Evolutionary conservation across 2,797 vertebrate species (phyloP), one percentile per base, ranked within the genome.

Genomic region (Labeo calbasu): DNA sequence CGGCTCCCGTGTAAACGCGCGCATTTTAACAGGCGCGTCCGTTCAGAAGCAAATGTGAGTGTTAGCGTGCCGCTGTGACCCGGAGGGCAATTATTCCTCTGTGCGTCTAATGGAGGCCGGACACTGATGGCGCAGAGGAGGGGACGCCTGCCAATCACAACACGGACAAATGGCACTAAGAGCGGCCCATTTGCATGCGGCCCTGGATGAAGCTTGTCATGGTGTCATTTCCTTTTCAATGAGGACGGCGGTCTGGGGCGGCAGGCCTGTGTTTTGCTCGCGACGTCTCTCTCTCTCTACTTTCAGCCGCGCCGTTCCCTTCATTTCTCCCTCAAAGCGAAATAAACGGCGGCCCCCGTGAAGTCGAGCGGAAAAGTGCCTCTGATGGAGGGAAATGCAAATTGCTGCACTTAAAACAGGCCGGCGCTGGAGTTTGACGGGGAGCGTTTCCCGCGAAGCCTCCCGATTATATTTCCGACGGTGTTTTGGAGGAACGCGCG

Each of bases 1-100:
- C 95, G 95, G 92, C 95, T 94, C 94, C 96, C 94, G 94, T 97
- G 97, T 98, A 99, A 98, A 98, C 97, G 97, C 96, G 97, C 96
- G 97, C 96, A 96, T 95, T 96, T 95, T 94, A 86, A 76, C 69
- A 73, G 83, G 68, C 61, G 1, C 23, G 28, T 28, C 55, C 94
- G 93, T 95, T 93, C 93, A 94, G 81, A 69, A 83, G 86, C 83
- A 86, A 69, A 84, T 81, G 83, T 86, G 76, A 87, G 86, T 82
- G 48, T 81, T 84, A 83, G 83, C 72, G 48, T 51, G 68, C 55
- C 32, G 46, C 78, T 66, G 79, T 96, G 96, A 97, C 96, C 95
- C 96, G 96, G 95, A 93, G 95, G 93, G 88, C 85, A 92, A 92
- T 90, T 94, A 91, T 92, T 96, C 93, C 94, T 94, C 72, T 89